Conservation (phyloP, 2,797 vertebrate genomes). For the Euthynnus affinis region DNA sequence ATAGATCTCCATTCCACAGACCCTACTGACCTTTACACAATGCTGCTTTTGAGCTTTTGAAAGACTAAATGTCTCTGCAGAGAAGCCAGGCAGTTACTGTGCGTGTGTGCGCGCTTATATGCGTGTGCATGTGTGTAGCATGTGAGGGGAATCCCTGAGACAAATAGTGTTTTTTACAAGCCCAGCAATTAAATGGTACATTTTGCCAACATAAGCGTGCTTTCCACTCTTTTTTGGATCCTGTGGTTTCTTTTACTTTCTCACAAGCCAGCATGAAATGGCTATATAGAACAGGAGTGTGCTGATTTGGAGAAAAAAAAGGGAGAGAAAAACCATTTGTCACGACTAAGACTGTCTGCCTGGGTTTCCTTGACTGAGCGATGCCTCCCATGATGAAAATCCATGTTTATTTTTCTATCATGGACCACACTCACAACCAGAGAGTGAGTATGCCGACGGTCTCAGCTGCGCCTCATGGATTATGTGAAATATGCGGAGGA, state of each 20-base stretch:
- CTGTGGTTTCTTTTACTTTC: slow-evolving; percentile 54
- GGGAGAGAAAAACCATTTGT: slow-evolving; percentile 43
- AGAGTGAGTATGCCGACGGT: slow-evolving; percentile 61
- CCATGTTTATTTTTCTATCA: slow-evolving; percentile 74
- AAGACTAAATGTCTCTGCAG: slow-evolving; percentile 75
- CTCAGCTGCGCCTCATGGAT: slow-evolving; percentile 75
- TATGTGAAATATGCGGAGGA: slow-evolving; percentile 78
- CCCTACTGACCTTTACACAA: slow-evolving; percentile 86
- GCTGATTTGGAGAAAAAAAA: slow-evolving; percentile 43
- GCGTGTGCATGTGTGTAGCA: slow-evolving; percentile 35
- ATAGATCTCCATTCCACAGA: slow-evolving; percentile 77
- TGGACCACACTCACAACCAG: slow-evolving; percentile 64
- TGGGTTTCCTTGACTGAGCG: slow-evolving; percentile 54
- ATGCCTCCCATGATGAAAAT: slow-evolving; percentile 76
- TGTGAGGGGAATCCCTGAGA: slow-evolving; percentile 73
- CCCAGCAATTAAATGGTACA: slow-evolving; percentile 47
- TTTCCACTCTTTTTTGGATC: slow-evolving; percentile 48
- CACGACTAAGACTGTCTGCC: slow-evolving; percentile 50
- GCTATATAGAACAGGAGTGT: slow-evolving; percentile 52
- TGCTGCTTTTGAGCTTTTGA: slow-evolving; percentile 84
- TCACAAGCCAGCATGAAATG: slow-evolving; percentile 45
- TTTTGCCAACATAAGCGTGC: slow-evolving; percentile 61
- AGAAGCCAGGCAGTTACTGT: slow-evolving; percentile 43
- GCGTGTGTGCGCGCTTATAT: slow-evolving; percentile 31
- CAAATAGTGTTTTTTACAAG: slow-evolving; percentile 55